phyloP scores from a whole-genome alignment of 2,797 vertebrate genomes.

The Pogoniulus pusillus region DNA sequence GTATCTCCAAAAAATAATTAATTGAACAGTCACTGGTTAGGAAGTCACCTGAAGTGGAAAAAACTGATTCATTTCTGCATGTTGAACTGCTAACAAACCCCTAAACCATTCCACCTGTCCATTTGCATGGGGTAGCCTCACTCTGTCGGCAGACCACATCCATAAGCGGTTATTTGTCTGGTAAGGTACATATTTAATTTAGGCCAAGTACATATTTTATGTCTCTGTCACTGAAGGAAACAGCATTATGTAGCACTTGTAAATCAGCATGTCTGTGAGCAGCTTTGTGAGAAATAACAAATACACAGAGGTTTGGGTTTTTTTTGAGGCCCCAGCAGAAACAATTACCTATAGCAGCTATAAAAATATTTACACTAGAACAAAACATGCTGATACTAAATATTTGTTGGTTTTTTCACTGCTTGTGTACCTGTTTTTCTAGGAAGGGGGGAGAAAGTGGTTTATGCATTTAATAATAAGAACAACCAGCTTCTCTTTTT shows the following conservation, averaged over 20 bases:
- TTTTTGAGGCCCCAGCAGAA: not conserved
- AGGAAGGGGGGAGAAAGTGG: not conserved
- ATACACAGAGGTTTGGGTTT: not conserved
- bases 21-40: constrained; percentile 54
- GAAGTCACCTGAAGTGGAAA: constrained; percentile 56
- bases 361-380: constrained; percentile 45
- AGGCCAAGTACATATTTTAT: constrained; percentile 29
- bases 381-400: constrained; percentile 29
- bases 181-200: constrained; percentile 29
- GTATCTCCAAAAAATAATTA: constrained; percentile 40
- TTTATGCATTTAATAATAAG: not conserved
- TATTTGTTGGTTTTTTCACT: constrained; percentile 26
- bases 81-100: constrained; percentile 4
- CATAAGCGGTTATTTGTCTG: constrained; percentile 22
- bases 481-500: not conserved
- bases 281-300: constrained; percentile 20
- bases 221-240: constrained; percentile 24
- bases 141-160: not conserved
- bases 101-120: not conserved
- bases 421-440: constrained; percentile 15
- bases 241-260: constrained; percentile 27
- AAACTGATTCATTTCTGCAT: constrained; percentile 28
- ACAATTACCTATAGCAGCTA: constrained; percentile 2
- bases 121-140: not conserved
- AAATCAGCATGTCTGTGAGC: constrained; percentile 24